These are phyloP conservation scores for Opisthograptis luteolata DNA, from an alignment of 2,888 invertebrate genomes.

Conservation along the genomic window DNA sequence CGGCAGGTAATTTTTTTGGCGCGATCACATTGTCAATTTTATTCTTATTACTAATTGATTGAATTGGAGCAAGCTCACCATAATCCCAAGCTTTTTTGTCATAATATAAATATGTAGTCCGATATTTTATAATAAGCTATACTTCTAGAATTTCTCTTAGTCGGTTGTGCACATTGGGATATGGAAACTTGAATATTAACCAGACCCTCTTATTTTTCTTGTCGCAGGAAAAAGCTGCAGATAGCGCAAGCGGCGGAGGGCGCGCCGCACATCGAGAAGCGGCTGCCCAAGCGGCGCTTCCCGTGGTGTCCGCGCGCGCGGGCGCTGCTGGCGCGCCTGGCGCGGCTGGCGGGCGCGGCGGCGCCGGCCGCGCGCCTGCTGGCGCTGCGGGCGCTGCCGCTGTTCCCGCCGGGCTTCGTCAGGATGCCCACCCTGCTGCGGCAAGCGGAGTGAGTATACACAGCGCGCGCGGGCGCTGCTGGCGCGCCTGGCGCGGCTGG, in stretches of 20 bases:
- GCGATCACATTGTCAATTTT: too few species aligned
- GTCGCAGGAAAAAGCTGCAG: conserved; percentile 68
- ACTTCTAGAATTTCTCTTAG: too few species aligned
- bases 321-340: conserved; percentile 37
- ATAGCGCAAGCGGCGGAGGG: conserved; percentile 63
- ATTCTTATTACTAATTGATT: too few species aligned
- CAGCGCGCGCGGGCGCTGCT: conserved; percentile 44
- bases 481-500: conserved; percentile 13
- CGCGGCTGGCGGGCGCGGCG: background rate
- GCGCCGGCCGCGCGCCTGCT: conserved; percentile 76
- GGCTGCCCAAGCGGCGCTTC: conserved; percentile 88
- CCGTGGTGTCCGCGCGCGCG: conserved; percentile 84
- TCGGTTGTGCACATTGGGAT: too few species aligned
- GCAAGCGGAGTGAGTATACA: conserved; percentile 79
- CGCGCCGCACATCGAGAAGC: conserved; percentile 76
- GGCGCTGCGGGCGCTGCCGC: conserved; percentile 83
- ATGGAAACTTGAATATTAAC: too few species aligned
- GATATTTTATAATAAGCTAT: too few species aligned
- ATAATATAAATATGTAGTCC: too few species aligned
- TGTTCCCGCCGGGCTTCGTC: conserved; percentile 89
- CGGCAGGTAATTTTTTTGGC: too few species aligned
- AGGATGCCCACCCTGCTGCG: conserved; percentile 81
- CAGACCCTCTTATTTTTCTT: too few species aligned
- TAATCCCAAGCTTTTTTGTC: too few species aligned
- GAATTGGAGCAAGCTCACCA: too few species aligned